Conservation (phyloP, 2,888 invertebrate species). For the Chrysina gloriosa region DNA sequence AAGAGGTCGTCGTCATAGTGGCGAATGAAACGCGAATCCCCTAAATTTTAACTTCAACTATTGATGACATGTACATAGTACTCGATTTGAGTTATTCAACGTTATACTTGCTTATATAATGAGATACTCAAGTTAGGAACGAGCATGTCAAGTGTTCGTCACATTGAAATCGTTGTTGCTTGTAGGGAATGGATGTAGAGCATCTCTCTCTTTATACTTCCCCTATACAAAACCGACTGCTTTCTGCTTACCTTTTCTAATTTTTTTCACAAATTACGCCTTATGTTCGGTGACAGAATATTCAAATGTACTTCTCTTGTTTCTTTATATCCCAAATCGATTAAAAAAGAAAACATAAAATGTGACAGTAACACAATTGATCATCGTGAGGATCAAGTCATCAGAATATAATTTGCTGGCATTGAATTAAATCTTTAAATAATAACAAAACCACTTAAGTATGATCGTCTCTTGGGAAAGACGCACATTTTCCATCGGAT, state of each 20-base stretch:
- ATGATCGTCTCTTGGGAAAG: no score
- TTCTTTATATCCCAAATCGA: no score
- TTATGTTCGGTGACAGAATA: neutral
- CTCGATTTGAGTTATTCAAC: constrained; percentile 52
- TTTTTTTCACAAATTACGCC: neutral
- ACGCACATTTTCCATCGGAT: no score
- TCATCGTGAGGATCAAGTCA: no score
- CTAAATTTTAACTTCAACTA: constrained; percentile 46
- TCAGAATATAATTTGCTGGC: no score
- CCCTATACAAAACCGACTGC: constrained; percentile 13
- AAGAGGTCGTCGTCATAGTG: no score
- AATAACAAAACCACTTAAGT: no score
- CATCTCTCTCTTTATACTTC: constrained; percentile 20
- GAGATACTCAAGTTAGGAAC: constrained; percentile 53
- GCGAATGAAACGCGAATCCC: constrained; percentile 12
- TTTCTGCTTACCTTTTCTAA: neutral
- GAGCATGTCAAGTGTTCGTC: constrained; percentile 52
- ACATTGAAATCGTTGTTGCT: constrained; percentile 48
- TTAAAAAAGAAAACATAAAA: no score
- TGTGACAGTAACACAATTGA: no score
- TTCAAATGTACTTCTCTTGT: neutral
- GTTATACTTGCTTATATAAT: constrained; percentile 54
- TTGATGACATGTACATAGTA: constrained; percentile 49
- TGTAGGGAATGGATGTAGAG: constrained; percentile 33
- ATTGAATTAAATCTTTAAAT: no score